Evolutionary conservation across 2,113 vertebrate genomes (phyloP).

Genomic region (Triplophysa rosa): DNA sequence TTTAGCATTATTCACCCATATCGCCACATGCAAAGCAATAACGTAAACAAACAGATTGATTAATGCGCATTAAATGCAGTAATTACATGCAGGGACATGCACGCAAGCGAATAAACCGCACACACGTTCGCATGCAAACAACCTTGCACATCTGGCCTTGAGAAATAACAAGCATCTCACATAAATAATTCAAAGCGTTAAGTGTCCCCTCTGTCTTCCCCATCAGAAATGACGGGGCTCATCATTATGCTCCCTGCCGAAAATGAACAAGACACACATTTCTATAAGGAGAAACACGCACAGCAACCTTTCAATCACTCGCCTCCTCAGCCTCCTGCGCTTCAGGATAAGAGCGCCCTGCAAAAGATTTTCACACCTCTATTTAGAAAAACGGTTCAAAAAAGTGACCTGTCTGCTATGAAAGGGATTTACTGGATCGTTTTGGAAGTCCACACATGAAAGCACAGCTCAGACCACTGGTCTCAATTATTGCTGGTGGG

Average conservation of each 20-base stretch:
- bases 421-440: conserved; percentile 31
- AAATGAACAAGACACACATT: conserved; percentile 52
- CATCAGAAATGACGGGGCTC: conserved; percentile 54
- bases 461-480: conserved; percentile 22
- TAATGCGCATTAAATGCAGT: background rate
- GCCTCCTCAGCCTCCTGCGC: background rate
- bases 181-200: conserved; percentile 40
- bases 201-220: conserved; percentile 52
- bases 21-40: background rate
- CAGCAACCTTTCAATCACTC: background rate
- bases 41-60: background rate
- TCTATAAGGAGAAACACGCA: background rate
- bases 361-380: background rate
- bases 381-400: conserved; percentile 34
- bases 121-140: conserved; percentile 9
- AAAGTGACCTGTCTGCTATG: background rate
- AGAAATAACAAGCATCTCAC: conserved; percentile 18
- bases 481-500: conserved; percentile 23
- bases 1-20: background rate
- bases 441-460: conserved; percentile 41
- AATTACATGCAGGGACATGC: background rate
- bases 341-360: conserved; percentile 18
- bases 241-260: conserved; percentile 32
- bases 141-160: conserved; percentile 37
- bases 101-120: background rate